A percentile compares a stretch with the other conserved stretches of the same genome.
These are phyloP conservation scores for Agrypnus murinus DNA, from an alignment of 2,888 invertebrate genomes.

Conservation along the genomic window DNA sequence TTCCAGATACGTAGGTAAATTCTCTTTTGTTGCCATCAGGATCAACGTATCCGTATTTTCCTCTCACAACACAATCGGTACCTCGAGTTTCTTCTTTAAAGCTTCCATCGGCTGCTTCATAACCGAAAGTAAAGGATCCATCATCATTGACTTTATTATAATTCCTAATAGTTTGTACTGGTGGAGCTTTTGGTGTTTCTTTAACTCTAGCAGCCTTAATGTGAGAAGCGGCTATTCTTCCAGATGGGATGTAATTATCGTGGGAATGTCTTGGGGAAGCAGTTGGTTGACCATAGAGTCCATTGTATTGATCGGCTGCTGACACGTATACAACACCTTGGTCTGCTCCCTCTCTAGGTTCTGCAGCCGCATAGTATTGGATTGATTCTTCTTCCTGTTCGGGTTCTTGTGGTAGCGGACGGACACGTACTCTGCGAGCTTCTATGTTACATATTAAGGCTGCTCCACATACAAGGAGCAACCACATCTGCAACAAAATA, in stretches of 20 bases:
- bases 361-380: slow-evolving; percentile 70
- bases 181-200: slow-evolving; percentile 78
- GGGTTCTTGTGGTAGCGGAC: slow-evolving; percentile 71
- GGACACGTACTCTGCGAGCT: slow-evolving; percentile 73
- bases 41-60: slow-evolving; percentile 91
- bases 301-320: slow-evolving; percentile 71
- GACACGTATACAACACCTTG: slow-evolving; percentile 68
- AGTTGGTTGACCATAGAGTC: slow-evolving; percentile 70
- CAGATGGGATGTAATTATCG: slow-evolving; percentile 62
- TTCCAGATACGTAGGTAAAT: slow-evolving; percentile 90
- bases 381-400: slow-evolving; percentile 71
- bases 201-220: slow-evolving; percentile 68
- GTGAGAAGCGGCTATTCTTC: slow-evolving; percentile 39
- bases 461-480: slow-evolving; percentile 62
- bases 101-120: slow-evolving; percentile 89
- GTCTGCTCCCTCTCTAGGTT: slow-evolving; percentile 66
- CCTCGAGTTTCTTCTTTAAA: slow-evolving; percentile 92
- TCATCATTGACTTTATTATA: slow-evolving; percentile 90
- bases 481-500: slow-evolving; percentile 58
- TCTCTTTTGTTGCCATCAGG: slow-evolving; percentile 90
- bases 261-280: slow-evolving; percentile 63
- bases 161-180: slow-evolving; percentile 88
- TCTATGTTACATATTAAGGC: slow-evolving; percentile 62
- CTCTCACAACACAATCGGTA: slow-evolving; percentile 89
- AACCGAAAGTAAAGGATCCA: slow-evolving; percentile 89